These are phyloP conservation scores for Lamellibrachia columna DNA, from an alignment of 2,888 invertebrate genomes.

Conservation along the genomic window DNA sequence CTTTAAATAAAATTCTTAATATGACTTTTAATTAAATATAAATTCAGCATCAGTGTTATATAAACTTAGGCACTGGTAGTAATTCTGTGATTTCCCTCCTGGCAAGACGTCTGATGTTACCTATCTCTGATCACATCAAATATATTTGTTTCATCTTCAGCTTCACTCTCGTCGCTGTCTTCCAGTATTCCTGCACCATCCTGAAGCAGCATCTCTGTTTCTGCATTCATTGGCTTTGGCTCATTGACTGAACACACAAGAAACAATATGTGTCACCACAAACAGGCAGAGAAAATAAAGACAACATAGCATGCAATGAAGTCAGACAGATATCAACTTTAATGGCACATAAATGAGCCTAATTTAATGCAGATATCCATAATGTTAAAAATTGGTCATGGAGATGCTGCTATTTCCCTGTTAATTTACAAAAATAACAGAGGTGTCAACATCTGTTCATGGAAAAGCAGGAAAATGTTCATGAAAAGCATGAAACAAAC, in stretches of 20 bases:
- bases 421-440: no score
- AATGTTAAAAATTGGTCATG: slow-evolving; percentile 49
- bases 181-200: background rate
- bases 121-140: slow-evolving; percentile 7
- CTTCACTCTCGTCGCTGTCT: background rate
- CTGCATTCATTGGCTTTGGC: background rate
- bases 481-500: no score
- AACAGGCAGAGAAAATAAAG: background rate
- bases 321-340: no score
- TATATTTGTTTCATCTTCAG: background rate
- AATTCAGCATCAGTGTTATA: background rate
- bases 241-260: background rate
- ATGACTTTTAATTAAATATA: background rate
- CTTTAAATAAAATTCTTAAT: background rate
- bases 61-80: background rate
- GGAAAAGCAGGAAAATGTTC: no score
- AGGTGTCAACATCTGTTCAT: no score
- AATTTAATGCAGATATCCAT: no score
- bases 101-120: background rate
- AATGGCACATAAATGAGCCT: no score
- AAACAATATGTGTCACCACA: background rate
- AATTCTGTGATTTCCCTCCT: background rate
- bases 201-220: background rate
- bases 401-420: no score
- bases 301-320: background rate